Base-by-base conservation (phyloP, 2,113 vertebrate species). In the Planiliza haematocheilus region DNA sequence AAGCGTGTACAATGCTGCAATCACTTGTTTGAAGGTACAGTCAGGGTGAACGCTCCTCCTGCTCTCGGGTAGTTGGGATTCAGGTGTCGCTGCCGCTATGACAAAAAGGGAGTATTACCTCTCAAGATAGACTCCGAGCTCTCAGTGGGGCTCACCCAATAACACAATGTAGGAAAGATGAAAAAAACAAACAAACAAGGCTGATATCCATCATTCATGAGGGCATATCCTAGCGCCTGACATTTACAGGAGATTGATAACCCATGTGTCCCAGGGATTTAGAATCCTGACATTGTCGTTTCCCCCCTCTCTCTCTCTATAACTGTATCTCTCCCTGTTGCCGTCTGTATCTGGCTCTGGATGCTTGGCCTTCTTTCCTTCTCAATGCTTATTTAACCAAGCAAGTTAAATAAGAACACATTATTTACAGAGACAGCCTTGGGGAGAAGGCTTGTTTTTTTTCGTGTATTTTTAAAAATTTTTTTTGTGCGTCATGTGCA, bases 121-220 rank as follows among this genome's bases (percentile, higher is more conserved):
- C 79, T 86, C 63, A 7, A 70, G 81, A 83, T 79, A 70, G 79
- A 87, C 70, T 84, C 52, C 55, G 75, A 82, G 71, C 84, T 79
- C 71, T 76, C 3, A 14, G 64, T 87, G 72, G 60, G 13, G 43
- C 74, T 83, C 72, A 71, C 83, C 86, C 68, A 78, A 81, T 86
- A 85, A 90, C 65, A 78, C 82, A 69, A 73, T 78, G 84, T 74
- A 53, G 74, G 55, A 83, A 64, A 71, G 74, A 79, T 62, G 81
- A 52, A 43, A 11, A 8, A 1, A 43, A 55, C 60, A 21, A 79
- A 76, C 62, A 83, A 84, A 85, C 65, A 80, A 64, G 63, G 72
- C 83, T 74, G 83, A 86, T 88, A 91, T 90, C 88, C 90, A 92
- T 93, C 90, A 89, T 91, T 93, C 90, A 88, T 88, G 88, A 90